Conservation (phyloP, 2,888 invertebrate species). For the Papilio demoleus region DNA sequence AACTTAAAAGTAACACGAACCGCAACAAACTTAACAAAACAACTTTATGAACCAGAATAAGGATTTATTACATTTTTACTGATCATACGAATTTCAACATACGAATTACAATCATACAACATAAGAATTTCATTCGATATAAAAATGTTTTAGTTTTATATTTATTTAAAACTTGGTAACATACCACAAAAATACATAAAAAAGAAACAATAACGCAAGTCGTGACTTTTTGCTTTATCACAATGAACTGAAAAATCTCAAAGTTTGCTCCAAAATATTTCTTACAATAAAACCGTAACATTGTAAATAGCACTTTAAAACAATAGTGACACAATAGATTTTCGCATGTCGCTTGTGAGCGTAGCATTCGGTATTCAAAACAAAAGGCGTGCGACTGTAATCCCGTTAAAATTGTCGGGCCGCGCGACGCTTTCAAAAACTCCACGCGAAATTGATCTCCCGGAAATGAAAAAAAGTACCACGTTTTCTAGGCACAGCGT, state of each 20-base stretch:
- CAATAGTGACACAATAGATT: constrained; percentile 6
- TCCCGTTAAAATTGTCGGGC: constrained; percentile 39
- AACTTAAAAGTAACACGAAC: neutral
- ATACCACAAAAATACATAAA: neutral
- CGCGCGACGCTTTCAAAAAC: constrained; percentile 19
- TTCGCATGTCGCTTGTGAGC: constrained; percentile 5
- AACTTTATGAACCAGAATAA: neutral
- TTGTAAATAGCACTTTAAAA: constrained; percentile 13
- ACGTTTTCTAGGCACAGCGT: constrained; percentile 6
- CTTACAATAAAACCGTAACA: neutral
- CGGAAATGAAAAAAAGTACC: constrained; percentile 15
- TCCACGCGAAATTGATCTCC: constrained; percentile 17
- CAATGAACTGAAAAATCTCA: constrained; percentile 5
- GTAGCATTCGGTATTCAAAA: constrained; percentile 35
- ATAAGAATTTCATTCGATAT: neutral
- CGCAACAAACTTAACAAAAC: neutral
- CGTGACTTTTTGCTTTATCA: neutral
- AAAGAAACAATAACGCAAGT: neutral
- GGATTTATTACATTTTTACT: neutral
- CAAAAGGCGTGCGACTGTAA: constrained; percentile 37
- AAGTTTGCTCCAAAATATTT: neutral
- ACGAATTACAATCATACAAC: neutral
- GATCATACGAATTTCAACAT: too few species aligned
- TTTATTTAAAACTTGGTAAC: neutral
- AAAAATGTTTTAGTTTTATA: neutral